Evolutionary conservation across 2,888 invertebrate genomes (phyloP).

Genomic region (Patella depressa): DNA sequence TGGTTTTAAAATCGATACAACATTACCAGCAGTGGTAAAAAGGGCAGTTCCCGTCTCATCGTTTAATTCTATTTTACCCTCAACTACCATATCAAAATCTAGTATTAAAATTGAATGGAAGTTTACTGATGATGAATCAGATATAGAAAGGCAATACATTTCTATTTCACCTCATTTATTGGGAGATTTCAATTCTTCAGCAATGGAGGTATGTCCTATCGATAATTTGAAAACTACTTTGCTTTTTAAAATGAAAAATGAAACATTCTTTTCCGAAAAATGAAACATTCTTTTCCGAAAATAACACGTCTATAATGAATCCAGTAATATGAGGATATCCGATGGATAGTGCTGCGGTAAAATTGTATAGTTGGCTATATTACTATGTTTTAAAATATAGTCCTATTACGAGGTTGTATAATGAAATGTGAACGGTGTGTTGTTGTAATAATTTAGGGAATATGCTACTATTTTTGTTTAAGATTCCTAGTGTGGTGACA

Average conservation of each 20-base stretch:
- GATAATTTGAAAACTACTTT: too few species aligned
- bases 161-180: constrained; percentile 27
- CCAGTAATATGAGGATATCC: too few species aligned
- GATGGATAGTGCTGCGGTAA: too few species aligned
- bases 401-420: too few species aligned
- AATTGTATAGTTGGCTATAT: too few species aligned
- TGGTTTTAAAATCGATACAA: constrained; percentile 42
- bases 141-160: constrained; percentile 25
- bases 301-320: too few species aligned
- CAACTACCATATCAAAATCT: constrained; percentile 22
- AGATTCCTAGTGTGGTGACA: neutral
- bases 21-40: constrained; percentile 32
- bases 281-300: too few species aligned
- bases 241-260: too few species aligned
- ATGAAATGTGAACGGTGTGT: too few species aligned
- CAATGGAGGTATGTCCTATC: constrained; percentile 8
- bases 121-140: constrained; percentile 29
- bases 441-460: too few species aligned
- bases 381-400: too few species aligned
- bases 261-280: too few species aligned
- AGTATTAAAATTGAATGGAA: constrained; percentile 26
- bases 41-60: constrained; percentile 23
- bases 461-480: neutral
- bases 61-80: constrained; percentile 23
- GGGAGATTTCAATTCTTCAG: constrained; percentile 23